Evolutionary conservation across 1,140 invertebrate genomes (phyloP).

Genomic region (Phocides pigmalion): DNA sequence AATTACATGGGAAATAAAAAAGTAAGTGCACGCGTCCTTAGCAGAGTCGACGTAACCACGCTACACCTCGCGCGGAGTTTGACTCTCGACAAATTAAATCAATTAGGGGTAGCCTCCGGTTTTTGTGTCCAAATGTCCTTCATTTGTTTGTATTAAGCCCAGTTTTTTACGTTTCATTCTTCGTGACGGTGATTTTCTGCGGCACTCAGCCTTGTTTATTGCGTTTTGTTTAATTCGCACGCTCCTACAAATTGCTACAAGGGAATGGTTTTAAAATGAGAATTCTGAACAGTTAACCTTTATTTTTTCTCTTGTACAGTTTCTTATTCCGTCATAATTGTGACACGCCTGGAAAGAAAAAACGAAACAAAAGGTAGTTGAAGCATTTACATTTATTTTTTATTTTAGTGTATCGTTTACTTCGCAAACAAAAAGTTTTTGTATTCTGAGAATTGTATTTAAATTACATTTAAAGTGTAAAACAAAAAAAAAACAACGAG

Average conservation of each 20-base stretch:
- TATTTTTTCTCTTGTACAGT: not conserved
- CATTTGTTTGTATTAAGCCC: conserved; percentile 69
- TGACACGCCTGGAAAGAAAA: too few species aligned
- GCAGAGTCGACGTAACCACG: conserved; percentile 35
- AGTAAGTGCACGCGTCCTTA: conserved; percentile 14
- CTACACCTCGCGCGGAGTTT: conserved; percentile 59
- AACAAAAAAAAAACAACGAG: too few species aligned
- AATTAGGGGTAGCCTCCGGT: conserved; percentile 65
- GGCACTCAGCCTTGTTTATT: conserved; percentile 45
- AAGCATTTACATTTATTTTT: too few species aligned
- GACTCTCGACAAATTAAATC: conserved; percentile 77
- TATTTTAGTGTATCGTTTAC: too few species aligned
- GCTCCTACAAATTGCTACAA: conserved; percentile 31
- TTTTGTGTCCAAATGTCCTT: conserved; percentile 61
- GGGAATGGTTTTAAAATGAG: conserved; percentile 37
- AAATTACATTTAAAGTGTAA: too few species aligned
- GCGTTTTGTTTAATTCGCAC: conserved; percentile 41
- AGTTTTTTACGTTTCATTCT: conserved; percentile 54
- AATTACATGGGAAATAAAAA: too few species aligned
- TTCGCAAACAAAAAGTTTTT: too few species aligned
- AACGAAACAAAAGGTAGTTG: too few species aligned
- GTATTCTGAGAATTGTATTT: too few species aligned
- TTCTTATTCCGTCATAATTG: not conserved
- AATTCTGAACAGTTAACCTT: not conserved
- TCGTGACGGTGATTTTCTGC: conserved; percentile 47